Percentiles rank a stretch among this genome's conserved stretches.
phyloP scores from a whole-genome alignment of 2,797 vertebrate genomes.

The Champsocephalus gunnari region DNA sequence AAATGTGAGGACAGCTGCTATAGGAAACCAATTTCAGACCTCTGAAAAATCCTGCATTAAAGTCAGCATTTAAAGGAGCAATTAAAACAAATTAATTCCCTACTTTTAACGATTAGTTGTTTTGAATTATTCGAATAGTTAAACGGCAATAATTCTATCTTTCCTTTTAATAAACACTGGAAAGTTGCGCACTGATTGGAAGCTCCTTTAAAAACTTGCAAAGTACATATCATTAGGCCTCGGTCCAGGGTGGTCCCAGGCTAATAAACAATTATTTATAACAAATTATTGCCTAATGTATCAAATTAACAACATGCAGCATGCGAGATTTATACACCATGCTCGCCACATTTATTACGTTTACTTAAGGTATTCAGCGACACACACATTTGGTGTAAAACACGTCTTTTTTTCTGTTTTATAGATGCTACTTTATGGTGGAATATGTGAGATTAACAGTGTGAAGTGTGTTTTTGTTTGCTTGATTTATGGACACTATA shows the following conservation, averaged over 20 bases:
- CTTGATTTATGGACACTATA: slow-evolving; percentile 94
- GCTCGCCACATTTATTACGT: slow-evolving; percentile 97
- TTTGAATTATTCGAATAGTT: slow-evolving; percentile 51
- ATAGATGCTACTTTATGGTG: slow-evolving; percentile 95
- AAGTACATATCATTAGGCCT: slow-evolving; percentile 88
- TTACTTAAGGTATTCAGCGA: slow-evolving; percentile 97
- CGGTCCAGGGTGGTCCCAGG: slow-evolving; percentile 87
- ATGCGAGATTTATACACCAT: slow-evolving; percentile 93
- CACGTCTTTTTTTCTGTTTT: slow-evolving; percentile 87
- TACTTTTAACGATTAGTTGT: slow-evolving; percentile 52
- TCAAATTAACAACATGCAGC: slow-evolving; percentile 99
- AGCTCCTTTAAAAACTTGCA: slow-evolving; percentile 76
- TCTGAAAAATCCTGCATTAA: slow-evolving; percentile 12
- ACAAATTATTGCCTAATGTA: slow-evolving; percentile 99
- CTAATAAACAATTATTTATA: slow-evolving; percentile 99
- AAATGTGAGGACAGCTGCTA: slow-evolving; percentile 4
- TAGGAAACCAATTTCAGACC: slow-evolving; percentile 4
- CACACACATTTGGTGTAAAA: slow-evolving; percentile 97
- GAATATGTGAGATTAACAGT: slow-evolving; percentile 98
- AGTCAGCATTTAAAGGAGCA: slow-evolving; percentile 17
- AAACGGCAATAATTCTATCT: slow-evolving; percentile 46
- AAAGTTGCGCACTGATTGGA: slow-evolving; percentile 78
- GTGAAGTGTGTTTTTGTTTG: slow-evolving; percentile 94
- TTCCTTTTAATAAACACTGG: slow-evolving; percentile 67
- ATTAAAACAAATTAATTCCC: slow-evolving; percentile 19